A percentile compares a stretch with the other conserved stretches of the same genome.
Conservation (phyloP, 2,797 vertebrate species). For the Cygnus olor region DNA sequence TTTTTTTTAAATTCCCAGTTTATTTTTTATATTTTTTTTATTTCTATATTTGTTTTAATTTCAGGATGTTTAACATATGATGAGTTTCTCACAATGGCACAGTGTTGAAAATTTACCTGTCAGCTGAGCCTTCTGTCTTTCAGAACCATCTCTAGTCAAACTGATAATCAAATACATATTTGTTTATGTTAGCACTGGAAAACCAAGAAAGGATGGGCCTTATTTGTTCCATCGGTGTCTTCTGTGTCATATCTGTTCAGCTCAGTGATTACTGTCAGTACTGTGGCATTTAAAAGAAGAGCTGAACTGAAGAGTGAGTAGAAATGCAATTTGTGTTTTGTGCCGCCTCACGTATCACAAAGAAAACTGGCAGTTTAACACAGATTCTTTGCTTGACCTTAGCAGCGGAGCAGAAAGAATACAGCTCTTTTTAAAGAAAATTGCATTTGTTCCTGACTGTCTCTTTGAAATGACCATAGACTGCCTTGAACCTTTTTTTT, state of each 20-base stretch:
- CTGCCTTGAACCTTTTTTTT: neutral
- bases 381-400: conserved; percentile 7
- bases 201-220: neutral
- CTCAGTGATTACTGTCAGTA: conserved; percentile 16
- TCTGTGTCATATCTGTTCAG: conserved; percentile 13
- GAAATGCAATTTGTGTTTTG: neutral
- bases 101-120: neutral
- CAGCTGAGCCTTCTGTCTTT: neutral
- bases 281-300: neutral
- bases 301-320: neutral
- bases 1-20: neutral
- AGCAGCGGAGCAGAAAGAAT: conserved; percentile 2
- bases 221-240: neutral
- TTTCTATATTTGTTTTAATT: neutral
- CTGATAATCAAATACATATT: neutral
- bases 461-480: neutral
- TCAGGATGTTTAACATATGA: neutral
- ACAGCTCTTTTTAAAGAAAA: neutral
- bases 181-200: neutral
- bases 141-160: neutral
- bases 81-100: neutral
- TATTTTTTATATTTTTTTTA: neutral
- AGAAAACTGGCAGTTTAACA: neutral
- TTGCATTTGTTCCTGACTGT: neutral
- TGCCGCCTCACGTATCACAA: neutral